These are phyloP conservation scores for Bagarius yarrelli DNA, from an alignment of 2,113 vertebrate genomes.

Conservation along the genomic window DNA sequence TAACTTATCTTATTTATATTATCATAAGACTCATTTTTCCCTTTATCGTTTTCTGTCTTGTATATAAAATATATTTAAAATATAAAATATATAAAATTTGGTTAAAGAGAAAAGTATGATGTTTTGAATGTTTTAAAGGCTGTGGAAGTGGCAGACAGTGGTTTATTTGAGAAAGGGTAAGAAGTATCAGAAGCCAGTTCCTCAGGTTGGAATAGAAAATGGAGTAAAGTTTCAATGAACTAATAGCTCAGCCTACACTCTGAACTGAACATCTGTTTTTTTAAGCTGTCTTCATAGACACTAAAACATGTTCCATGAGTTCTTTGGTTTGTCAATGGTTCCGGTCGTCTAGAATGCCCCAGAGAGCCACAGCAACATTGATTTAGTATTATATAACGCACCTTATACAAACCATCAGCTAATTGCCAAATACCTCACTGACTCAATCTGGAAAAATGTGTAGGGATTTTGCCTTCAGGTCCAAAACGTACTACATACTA, in stretches of 20 bases:
- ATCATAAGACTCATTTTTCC: constrained; percentile 47
- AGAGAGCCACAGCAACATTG: not conserved
- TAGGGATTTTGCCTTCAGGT: not conserved
- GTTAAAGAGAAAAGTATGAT: constrained; percentile 29
- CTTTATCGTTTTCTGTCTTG: not conserved
- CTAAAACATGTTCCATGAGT: not conserved
- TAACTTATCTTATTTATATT: constrained; percentile 27
- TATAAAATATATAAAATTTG: constrained; percentile 30
- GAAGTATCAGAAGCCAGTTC: constrained; percentile 5
- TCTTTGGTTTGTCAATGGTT: not conserved
- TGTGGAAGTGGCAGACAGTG: not conserved
- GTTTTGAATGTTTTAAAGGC: not conserved
- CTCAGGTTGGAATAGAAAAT: constrained; percentile 11
- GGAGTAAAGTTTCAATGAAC: not conserved
- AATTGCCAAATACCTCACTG: not conserved
- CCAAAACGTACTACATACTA: not conserved
- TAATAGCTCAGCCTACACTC: not conserved
- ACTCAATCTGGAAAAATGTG: not conserved
- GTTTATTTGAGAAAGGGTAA: not conserved
- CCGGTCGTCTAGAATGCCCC: not conserved
- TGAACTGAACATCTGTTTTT: not conserved
- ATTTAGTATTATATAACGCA: not conserved
- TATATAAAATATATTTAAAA: too few species aligned
- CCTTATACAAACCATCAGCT: not conserved
- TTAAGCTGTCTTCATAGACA: not conserved